These are phyloP conservation scores for Aethes cnicana DNA, from an alignment of 2,888 invertebrate genomes.

Conservation along the genomic window DNA sequence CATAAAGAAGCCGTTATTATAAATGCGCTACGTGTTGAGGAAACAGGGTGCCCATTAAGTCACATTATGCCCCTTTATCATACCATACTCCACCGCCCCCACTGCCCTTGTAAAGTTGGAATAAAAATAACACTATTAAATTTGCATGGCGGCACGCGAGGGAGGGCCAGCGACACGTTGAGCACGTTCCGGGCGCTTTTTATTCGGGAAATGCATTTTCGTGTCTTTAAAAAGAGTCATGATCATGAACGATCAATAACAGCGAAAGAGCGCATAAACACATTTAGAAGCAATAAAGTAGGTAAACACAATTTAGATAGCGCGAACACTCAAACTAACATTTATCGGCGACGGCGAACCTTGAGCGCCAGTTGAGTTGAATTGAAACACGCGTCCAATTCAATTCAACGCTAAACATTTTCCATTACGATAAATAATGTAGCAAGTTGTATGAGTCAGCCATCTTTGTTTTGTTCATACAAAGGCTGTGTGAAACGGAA, in stretches of 20 bases:
- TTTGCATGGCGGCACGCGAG: conserved; percentile 65
- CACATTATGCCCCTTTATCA: conserved; percentile 54
- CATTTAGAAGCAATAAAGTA: neutral
- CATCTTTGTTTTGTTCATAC: conserved; percentile 36
- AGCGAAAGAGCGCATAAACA: no score
- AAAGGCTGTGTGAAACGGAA: conserved; percentile 51
- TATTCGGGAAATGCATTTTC: conserved; percentile 68
- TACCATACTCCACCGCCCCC: conserved; percentile 65
- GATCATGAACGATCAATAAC: conserved; percentile 11
- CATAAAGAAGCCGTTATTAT: conserved; percentile 30
- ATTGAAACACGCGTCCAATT: no score
- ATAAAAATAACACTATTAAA: conserved; percentile 77
- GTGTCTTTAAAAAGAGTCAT: conserved; percentile 17
- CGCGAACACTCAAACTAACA: no score
- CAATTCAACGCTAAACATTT: conserved; percentile 14
- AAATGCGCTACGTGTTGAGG: conserved; percentile 37
- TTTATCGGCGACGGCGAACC: no score
- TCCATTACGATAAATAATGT: conserved; percentile 13
- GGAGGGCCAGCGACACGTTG: conserved; percentile 51
- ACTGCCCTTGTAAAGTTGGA: conserved; percentile 75
- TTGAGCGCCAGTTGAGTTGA: no score
- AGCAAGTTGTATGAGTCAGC: conserved; percentile 26
- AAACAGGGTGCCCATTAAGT: conserved; percentile 40
- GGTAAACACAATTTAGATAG: no score
- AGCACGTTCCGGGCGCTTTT: conserved; percentile 37